Percentiles rank a stretch among this genome's conserved stretches.
These are phyloP conservation scores for Acestrorhynchus altus DNA, from an alignment of 2,797 vertebrate species.

Conservation along the genomic window DNA sequence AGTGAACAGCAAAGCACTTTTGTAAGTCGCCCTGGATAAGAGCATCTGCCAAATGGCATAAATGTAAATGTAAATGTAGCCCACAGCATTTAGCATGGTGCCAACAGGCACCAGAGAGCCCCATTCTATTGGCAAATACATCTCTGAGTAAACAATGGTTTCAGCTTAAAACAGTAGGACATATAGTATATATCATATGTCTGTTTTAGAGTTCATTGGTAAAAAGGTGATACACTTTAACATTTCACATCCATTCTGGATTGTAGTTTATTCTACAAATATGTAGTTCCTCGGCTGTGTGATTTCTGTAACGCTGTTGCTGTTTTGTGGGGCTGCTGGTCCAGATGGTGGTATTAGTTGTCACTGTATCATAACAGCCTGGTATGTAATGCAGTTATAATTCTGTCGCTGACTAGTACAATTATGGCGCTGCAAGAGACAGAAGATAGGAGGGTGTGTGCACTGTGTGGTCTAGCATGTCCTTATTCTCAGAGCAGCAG, in stretches of 20 bases:
- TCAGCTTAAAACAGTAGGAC: too few species aligned
- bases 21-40: too few species aligned
- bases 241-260: not conserved
- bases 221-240: not conserved
- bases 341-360: conserved; percentile 13
- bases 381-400: conserved; percentile 17
- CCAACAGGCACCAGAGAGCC: too few species aligned
- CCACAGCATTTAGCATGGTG: too few species aligned
- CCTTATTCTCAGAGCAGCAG: conserved; percentile 39
- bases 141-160: too few species aligned
- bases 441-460: not conserved
- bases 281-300: not conserved
- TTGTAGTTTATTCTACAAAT: not conserved
- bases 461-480: conserved; percentile 24
- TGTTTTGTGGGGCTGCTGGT: not conserved
- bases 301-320: not conserved
- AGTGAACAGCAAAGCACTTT: too few species aligned
- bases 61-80: too few species aligned
- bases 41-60: too few species aligned
- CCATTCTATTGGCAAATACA: too few species aligned
- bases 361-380: not conserved
- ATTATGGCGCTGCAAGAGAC: conserved; percentile 12
- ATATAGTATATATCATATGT: not conserved
- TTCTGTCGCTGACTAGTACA: conserved; percentile 8
- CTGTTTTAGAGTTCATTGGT: not conserved